Percentiles rank a stretch among this genome's conserved stretches.
These are phyloP conservation scores for Nematolebias whitei DNA, from an alignment of 2,113 vertebrate species.

Conservation along the genomic window DNA sequence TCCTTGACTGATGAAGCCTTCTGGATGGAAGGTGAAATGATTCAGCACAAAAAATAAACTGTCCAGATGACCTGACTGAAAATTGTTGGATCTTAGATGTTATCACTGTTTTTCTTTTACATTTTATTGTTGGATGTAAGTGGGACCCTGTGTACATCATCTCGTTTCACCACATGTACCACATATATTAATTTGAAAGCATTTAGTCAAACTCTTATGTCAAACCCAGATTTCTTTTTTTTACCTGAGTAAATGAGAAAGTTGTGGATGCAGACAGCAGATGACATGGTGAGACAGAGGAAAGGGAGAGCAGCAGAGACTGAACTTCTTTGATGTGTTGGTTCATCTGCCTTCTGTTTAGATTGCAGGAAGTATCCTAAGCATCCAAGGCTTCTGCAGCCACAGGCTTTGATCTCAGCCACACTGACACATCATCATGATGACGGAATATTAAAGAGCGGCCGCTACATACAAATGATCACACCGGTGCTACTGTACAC, in stretches of 20 bases:
- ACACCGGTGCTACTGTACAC: constrained; percentile 23
- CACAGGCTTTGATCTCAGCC: constrained; percentile 66
- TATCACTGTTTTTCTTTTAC: too few species aligned
- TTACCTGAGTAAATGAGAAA: constrained; percentile 19
- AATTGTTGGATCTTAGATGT: too few species aligned
- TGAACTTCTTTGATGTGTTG: constrained; percentile 62
- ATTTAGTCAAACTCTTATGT: constrained; percentile 28
- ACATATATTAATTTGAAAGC: constrained; percentile 4
- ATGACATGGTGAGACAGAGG: constrained; percentile 12
- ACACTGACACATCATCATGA: constrained; percentile 49
- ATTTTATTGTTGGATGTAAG: too few species aligned
- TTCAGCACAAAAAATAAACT: too few species aligned
- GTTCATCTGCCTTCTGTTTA: constrained; percentile 64
- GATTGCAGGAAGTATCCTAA: constrained; percentile 64
- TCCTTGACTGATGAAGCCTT: too few species aligned
- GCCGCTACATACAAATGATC: constrained; percentile 12
- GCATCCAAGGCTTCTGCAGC: constrained; percentile 53
- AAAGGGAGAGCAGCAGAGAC: constrained; percentile 5
- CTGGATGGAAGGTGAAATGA: too few species aligned
- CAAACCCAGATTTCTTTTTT: neutral
- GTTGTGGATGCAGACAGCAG: constrained; percentile 12
- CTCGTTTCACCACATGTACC: too few species aligned
- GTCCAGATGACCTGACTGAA: too few species aligned
- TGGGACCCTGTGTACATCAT: too few species aligned
- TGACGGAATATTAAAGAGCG: constrained; percentile 61